Evolutionary conservation across 2,888 invertebrate genomes (phyloP).

Genomic region (Lingula anatina): DNA sequence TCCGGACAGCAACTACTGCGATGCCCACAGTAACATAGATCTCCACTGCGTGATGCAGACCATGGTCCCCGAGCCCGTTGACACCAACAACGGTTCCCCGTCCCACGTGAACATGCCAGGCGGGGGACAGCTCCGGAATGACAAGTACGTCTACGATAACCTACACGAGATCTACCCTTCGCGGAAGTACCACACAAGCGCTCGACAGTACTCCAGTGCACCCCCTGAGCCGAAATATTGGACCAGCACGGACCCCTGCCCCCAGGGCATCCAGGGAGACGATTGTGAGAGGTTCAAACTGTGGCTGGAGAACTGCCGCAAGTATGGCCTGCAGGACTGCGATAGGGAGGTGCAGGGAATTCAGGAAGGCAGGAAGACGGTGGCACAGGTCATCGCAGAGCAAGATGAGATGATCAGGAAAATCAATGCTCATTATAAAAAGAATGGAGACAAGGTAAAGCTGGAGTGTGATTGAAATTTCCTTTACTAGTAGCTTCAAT

Average conservation of each 20-base stretch:
- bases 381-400: constrained; percentile 35
- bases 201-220: background rate
- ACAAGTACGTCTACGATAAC: background rate
- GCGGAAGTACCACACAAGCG: background rate
- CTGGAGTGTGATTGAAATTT: background rate
- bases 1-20: no score
- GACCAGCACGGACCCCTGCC: constrained; percentile 19
- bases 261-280: constrained; percentile 43
- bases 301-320: constrained; percentile 40
- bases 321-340: constrained; percentile 32
- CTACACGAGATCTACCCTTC: background rate
- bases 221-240: background rate
- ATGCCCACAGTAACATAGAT: constrained; percentile 1
- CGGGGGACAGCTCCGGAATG: background rate
- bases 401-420: constrained; percentile 31
- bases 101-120: background rate
- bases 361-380: constrained; percentile 24
- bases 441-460: background rate
- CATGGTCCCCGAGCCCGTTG: background rate
- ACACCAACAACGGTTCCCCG: background rate
- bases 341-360: constrained; percentile 22
- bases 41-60: background rate
- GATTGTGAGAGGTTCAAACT: constrained; percentile 35
- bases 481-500: no score
- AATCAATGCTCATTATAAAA: constrained; percentile 17